phyloP scores from a whole-genome alignment of 2,113 vertebrate genomes.

The Pygoscelis antarcticus region DNA sequence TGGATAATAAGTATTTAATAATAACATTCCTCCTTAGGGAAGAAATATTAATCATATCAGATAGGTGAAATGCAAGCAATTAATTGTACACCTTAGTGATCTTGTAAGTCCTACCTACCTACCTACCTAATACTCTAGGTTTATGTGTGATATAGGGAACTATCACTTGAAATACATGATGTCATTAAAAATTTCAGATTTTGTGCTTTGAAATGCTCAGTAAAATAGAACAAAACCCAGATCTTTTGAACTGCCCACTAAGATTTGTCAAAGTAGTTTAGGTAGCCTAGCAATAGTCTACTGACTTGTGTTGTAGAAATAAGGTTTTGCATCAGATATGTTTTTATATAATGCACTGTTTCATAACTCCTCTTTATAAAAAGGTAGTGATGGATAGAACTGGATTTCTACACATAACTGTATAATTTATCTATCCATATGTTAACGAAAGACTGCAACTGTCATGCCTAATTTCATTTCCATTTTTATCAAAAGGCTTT shows the following conservation, averaged over 20 bases:
- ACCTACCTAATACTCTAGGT: neutral
- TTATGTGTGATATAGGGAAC: neutral
- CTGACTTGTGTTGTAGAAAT: neutral
- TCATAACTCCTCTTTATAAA: neutral
- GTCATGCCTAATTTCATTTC: neutral
- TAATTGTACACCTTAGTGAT: neutral
- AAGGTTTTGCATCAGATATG: neutral
- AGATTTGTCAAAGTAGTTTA: neutral
- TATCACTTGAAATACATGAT: neutral
- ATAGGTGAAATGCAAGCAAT: neutral
- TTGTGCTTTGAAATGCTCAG: neutral
- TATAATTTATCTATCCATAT: neutral
- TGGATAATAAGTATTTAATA: neutral
- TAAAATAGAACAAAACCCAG: neutral
- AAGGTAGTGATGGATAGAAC: neutral
- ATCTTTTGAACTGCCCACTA: neutral
- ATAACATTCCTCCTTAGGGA: neutral
- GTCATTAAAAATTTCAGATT: neutral
- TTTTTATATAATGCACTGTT: neutral
- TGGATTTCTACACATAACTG: neutral
- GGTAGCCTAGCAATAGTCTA: neutral
- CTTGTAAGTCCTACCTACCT: neutral
- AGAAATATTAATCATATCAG: neutral
- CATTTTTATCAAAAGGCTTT: neutral
- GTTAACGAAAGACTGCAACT: neutral